Evolutionary conservation across 2,113 vertebrate genomes (phyloP).

Genomic region (Litocranius walleri): DNA sequence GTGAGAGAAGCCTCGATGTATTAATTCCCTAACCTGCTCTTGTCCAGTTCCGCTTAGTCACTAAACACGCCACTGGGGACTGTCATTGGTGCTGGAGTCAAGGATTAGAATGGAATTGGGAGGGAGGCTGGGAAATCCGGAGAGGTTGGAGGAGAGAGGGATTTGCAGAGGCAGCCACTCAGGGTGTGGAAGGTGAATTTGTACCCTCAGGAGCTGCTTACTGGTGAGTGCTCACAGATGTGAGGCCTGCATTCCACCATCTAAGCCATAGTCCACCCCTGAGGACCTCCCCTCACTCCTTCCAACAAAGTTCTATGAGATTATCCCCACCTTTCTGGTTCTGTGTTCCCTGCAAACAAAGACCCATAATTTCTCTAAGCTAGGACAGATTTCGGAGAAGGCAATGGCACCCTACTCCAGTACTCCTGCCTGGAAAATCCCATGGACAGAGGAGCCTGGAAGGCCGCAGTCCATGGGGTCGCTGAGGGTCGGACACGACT

Average conservation of each 20-base stretch:
- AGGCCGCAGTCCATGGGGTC: too few species aligned
- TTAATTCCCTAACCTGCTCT: neutral
- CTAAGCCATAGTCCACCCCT: neutral
- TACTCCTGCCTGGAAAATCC: too few species aligned
- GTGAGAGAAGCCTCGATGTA: neutral
- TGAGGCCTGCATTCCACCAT: neutral
- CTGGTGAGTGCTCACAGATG: neutral
- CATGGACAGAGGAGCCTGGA: too few species aligned
- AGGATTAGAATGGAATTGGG: neutral
- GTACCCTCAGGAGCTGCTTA: neutral
- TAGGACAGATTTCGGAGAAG: neutral
- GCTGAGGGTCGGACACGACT: too few species aligned
- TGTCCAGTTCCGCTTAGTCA: neutral
- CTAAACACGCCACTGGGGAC: accelerated
- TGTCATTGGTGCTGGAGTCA: neutral
- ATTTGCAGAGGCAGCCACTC: neutral
- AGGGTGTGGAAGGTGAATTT: neutral
- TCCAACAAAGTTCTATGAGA: conserved; percentile 13
- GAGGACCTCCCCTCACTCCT: neutral
- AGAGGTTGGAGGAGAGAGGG: neutral
- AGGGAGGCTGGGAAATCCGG: neutral
- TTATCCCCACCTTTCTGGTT: neutral
- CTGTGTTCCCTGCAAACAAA: conserved; percentile 31
- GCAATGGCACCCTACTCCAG: too few species aligned
- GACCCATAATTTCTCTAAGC: neutral